A percentile compares a stretch with the other conserved stretches of the same genome.
Conservation (phyloP, 2,888 invertebrate species). For the Noctua pronuba region DNA sequence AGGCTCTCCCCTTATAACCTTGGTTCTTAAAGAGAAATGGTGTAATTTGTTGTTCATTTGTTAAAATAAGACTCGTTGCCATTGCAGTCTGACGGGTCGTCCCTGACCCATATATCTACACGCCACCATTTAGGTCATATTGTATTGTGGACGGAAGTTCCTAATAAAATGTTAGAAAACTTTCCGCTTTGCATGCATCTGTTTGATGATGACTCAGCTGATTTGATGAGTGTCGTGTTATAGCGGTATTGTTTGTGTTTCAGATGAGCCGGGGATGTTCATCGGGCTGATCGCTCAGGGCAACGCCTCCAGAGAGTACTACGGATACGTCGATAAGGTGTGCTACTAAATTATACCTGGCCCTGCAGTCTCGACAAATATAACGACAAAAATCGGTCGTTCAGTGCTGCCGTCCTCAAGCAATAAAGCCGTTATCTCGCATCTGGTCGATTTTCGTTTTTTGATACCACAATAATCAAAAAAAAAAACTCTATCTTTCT, state of each 20-base stretch:
- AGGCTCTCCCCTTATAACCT: neutral
- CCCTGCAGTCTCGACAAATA: no score
- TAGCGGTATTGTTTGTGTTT: conserved; percentile 17
- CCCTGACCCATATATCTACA: conserved; percentile 19
- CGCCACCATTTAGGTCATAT: conserved; percentile 16
- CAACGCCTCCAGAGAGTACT: conserved; percentile 91
- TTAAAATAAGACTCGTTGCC: neutral
- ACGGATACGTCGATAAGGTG: conserved; percentile 91
- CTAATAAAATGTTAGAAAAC: neutral
- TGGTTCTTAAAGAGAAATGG: neutral
- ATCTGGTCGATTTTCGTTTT: no score
- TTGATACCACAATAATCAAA: no score
- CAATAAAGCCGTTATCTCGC: no score
- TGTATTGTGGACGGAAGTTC: conserved; percentile 29
- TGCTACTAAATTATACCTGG: neutral
- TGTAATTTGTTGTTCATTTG: neutral
- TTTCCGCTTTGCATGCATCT: conserved; percentile 26
- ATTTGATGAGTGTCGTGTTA: neutral
- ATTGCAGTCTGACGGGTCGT: neutral
- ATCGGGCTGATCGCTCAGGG: conserved; percentile 93
- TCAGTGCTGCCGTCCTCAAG: no score
- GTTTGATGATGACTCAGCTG: conserved; percentile 25
- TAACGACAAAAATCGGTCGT: no score
- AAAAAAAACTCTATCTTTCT: no score
- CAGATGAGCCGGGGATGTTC: conserved; percentile 96